phyloP scores from a whole-genome alignment of 2,797 vertebrate species.

The Sphenopsis melanotis region DNA sequence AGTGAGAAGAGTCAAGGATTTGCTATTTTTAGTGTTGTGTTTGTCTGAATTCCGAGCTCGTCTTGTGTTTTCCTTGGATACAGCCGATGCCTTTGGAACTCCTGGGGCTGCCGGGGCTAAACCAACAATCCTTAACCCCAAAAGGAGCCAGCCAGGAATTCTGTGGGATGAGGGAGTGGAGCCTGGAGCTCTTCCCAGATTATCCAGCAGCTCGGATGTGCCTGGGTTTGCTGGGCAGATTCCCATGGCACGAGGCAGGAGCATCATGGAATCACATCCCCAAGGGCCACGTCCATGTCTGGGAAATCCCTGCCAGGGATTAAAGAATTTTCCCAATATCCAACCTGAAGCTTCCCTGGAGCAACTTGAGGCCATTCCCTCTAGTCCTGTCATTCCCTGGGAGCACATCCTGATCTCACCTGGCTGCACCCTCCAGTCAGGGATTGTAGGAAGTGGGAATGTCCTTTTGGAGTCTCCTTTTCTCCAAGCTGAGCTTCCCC shows the following conservation, averaged over 20 bases:
- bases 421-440: neutral
- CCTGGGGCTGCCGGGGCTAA: neutral
- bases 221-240: neutral
- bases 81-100: neutral
- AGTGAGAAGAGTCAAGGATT: neutral
- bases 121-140: neutral
- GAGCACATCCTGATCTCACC: neutral
- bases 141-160: neutral
- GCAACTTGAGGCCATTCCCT: accelerated
- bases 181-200: neutral
- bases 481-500: neutral
- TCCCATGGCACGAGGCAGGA: too few relatives aligned
- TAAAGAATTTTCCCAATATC: neutral
- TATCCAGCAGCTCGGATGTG: neutral
- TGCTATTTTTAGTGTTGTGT: neutral
- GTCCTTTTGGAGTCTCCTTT: neutral
- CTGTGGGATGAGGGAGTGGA: neutral
- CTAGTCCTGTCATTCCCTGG: neutral
- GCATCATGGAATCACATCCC: neutral
- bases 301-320: neutral
- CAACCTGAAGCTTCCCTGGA: too few relatives aligned
- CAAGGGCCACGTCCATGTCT: neutral
- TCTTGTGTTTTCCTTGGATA: neutral
- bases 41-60: neutral
- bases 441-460: neutral